Conservation (phyloP, 2,888 invertebrate species). For the Ochlodes sylvanus region DNA sequence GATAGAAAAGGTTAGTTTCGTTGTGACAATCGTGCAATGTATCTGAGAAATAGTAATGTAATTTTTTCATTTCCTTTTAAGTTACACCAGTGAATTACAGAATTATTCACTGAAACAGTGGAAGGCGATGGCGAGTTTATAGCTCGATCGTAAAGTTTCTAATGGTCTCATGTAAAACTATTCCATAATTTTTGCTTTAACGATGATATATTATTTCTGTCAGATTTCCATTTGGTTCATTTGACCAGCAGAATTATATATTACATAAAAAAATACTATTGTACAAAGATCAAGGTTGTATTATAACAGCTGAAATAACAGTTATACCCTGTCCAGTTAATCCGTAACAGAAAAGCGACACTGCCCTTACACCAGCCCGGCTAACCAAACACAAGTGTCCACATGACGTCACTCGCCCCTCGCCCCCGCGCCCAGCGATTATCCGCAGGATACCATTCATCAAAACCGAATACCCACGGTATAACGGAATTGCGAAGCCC, state of each 20-base stretch:
- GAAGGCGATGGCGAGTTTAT: constrained; percentile 13
- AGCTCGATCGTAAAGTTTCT: constrained; percentile 12
- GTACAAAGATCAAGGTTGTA: no score
- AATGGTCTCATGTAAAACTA: constrained; percentile 20
- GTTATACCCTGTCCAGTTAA: no score
- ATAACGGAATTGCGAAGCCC: constrained; percentile 22
- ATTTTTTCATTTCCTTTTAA: constrained; percentile 17
- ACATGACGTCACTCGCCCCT: constrained; percentile 68
- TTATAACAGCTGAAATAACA: no score
- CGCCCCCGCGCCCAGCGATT: constrained; percentile 57
- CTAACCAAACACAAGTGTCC: constrained; percentile 47
- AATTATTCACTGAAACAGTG: constrained; percentile 9
- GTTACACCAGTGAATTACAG: background rate
- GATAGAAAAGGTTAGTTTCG: no score
- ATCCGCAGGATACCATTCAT: constrained; percentile 77
- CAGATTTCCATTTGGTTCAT: background rate
- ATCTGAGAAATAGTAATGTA: background rate
- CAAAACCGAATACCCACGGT: constrained; percentile 46
- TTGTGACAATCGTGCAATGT: background rate
- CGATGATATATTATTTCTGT: background rate
- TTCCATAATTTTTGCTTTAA: constrained; percentile 17
- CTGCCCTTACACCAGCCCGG: background rate
- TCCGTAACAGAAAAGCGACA: background rate
- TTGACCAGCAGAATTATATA: no score
- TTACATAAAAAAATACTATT: no score